These are phyloP conservation scores for Nymphalis urticae DNA, from an alignment of 2,888 invertebrate genomes.

Conservation along the genomic window DNA sequence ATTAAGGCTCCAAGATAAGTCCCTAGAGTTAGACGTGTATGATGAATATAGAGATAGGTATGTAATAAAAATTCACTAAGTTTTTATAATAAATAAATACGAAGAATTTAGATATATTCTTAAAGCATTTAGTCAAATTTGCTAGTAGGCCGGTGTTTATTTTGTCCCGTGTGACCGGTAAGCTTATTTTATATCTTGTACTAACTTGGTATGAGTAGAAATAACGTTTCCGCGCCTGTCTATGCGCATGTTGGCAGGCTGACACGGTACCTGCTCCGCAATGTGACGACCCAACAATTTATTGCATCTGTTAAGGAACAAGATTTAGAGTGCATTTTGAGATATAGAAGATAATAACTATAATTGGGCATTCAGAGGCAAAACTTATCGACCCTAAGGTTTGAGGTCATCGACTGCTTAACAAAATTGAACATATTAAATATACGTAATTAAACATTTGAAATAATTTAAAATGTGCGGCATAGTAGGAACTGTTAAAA, in stretches of 20 bases:
- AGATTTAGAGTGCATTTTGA: not conserved
- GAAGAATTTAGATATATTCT: too few species aligned
- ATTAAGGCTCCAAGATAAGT: conserved; percentile 90
- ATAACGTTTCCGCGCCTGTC: conserved; percentile 87
- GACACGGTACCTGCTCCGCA: conserved; percentile 87
- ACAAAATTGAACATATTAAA: too few species aligned
- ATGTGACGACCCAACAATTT: conserved; percentile 87
- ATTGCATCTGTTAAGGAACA: conserved; percentile 78
- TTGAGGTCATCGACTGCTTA: too few species aligned
- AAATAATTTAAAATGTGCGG: too few species aligned
- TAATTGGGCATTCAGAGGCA: too few species aligned
- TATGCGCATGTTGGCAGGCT: conserved; percentile 86
- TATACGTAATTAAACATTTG: too few species aligned
- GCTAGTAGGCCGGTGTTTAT: too few species aligned
- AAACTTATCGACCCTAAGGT: not conserved
- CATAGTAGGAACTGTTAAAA: too few species aligned
- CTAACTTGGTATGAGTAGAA: conserved; percentile 85
- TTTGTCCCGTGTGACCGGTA: too few species aligned
- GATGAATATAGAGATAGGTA: not conserved
- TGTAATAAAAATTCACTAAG: not conserved
- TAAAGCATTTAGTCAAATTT: too few species aligned
- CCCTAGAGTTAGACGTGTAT: conserved; percentile 69
- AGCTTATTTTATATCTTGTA: not conserved
- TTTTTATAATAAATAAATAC: too few species aligned
- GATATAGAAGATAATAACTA: too few species aligned